Base-by-base conservation (phyloP, 1,140 invertebrate species). In the Matsumurasca onukii region DNA sequence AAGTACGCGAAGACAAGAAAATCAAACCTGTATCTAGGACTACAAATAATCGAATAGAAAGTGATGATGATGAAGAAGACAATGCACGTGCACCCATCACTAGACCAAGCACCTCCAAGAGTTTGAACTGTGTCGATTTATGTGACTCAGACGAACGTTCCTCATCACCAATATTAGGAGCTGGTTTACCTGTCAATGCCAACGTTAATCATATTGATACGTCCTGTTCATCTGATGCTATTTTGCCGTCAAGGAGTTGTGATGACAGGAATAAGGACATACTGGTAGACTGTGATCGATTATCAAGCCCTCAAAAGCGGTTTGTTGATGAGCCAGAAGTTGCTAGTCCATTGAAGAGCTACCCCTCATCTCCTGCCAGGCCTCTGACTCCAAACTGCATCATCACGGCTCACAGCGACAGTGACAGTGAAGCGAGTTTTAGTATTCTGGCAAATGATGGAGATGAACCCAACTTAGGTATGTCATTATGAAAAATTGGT, bases 1-100 rank as follows among this genome's bases (percentile, higher is more conserved):
- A 76, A 71, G 62, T 59, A 39, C 70, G 75, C 1, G 65, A 73
- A 30, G 71, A 69, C n/a, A 24, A 34, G 25, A 68, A 70, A 20
- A 72, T 66, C 3, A 70, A 69, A 61, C 69, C 69, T 0, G 68
- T 68, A 39, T 63, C 68, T 31, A 22, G 30, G 39, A 5, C 30
- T 27, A 22, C 48, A 0, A 61, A 64, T 24, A 27, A 59, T n/a
- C n/a, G n/a, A 34, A 20, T 70, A 20, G 52, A 64, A 3, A 70
- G 71, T 55, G 69, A 72, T 68, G 71, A 70, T 49, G 69, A 72
- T 55, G 45, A n/a, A 30, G 57, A 69, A 24, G 55, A 51, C n/a
- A 25, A 17, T 20, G 5, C 9, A 9, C 17, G 20, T 12, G 51
- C 5, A 12, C 51, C 24, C 24, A 25, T 9, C 5, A n/a, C 9